Evolutionary conservation across 2,113 vertebrate genomes (phyloP).

Genomic region (Phalacrocorax brasilianus): DNA sequence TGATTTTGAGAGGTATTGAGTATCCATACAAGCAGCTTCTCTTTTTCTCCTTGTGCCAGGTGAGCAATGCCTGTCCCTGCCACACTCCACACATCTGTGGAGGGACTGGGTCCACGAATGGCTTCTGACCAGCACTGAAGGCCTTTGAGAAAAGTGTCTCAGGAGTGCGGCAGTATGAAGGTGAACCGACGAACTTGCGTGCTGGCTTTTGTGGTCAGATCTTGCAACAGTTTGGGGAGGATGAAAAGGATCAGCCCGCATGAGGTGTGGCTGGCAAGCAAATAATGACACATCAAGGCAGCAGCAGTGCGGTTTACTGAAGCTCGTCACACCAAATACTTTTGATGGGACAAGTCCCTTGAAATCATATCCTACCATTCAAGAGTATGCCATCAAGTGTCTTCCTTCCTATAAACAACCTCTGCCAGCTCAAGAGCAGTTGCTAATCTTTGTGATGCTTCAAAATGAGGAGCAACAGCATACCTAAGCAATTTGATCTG

Average conservation of each 20-base stretch:
- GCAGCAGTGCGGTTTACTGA: neutral
- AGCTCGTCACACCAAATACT: neutral
- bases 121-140: neutral
- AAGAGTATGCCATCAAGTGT: accelerated
- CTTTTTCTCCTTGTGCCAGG: neutral
- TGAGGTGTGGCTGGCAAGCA: neutral
- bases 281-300: neutral
- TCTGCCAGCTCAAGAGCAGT: neutral
- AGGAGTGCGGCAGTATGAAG: neutral
- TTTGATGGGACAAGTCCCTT: neutral
- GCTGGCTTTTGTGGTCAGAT: neutral
- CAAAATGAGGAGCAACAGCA: neutral
- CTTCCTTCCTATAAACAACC: neutral
- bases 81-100: neutral
- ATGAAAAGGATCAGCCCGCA: neutral
- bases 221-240: neutral
- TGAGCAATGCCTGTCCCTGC: neutral
- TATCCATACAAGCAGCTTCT: neutral
- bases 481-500: neutral
- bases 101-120: neutral
- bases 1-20: neutral
- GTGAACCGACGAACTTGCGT: neutral
- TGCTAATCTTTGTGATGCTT: neutral
- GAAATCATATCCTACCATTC: neutral
- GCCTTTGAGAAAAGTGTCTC: neutral